phyloP scores from a whole-genome alignment of 2,888 invertebrate genomes.

The Caenorhabditis virilis region DNA sequence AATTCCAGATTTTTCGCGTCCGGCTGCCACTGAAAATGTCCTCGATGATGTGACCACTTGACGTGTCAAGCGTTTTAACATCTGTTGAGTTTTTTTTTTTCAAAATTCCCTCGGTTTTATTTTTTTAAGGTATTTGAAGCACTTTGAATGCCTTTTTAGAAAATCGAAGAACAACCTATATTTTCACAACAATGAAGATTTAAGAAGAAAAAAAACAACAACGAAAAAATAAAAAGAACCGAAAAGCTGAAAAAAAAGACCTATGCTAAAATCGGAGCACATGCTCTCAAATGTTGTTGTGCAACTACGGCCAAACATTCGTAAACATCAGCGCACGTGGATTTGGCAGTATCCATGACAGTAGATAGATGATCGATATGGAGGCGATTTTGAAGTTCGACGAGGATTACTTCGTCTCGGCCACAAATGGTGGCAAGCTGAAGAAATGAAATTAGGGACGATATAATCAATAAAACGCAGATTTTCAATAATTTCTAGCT shows the following conservation, averaged over 20 bases:
- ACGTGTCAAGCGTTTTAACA: no score
- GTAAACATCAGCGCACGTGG: constrained; percentile 44
- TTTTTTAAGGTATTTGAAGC: no score
- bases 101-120: no score
- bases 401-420: constrained; percentile 49
- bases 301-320: constrained; percentile 49
- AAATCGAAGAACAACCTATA: no score
- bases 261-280: constrained; percentile 33
- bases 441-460: no score
- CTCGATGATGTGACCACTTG: neutral
- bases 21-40: neutral
- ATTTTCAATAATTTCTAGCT: no score
- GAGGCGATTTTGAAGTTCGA: constrained; percentile 53
- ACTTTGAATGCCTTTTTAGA: no score
- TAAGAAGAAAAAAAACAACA: constrained; percentile 7
- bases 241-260: constrained; percentile 7
- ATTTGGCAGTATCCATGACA: constrained; percentile 39
- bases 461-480: no score
- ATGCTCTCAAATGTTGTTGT: constrained; percentile 40
- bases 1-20: neutral
- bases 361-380: constrained; percentile 43
- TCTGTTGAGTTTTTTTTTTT: no score
- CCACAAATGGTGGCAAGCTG: constrained; percentile 53
- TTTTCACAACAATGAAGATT: no score
- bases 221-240: constrained; percentile 9